Conservation (phyloP, 2,797 vertebrate species). For the Novumbra hubbsi region DNA sequence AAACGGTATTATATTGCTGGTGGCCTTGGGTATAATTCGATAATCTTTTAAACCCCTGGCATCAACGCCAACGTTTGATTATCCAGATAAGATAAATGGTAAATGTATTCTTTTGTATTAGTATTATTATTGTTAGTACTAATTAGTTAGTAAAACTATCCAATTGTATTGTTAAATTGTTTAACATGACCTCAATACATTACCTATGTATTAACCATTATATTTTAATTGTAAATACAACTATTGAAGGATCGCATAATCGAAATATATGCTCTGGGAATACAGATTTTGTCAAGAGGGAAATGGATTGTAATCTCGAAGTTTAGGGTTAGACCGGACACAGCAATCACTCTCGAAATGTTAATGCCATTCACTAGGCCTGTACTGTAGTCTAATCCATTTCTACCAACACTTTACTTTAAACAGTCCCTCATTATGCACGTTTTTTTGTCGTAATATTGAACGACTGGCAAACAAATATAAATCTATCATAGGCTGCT, state of each 20-base stretch:
- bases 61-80: not conserved
- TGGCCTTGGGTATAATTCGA: not conserved
- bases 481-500: not conserved
- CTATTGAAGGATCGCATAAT: not conserved
- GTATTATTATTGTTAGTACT: not conserved
- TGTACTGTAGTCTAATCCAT: not conserved
- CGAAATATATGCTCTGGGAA: slow-evolving; percentile 11
- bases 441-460: not conserved
- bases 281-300: not conserved
- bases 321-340: slow-evolving; percentile 18
- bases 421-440: not conserved
- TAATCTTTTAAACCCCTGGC: not conserved
- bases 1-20: slow-evolving; percentile 8
- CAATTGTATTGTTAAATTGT: not conserved
- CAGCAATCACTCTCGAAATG: slow-evolving; percentile 43
- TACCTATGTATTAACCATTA: not conserved
- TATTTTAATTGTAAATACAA: not conserved
- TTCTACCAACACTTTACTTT: not conserved
- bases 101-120: not conserved
- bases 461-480: not conserved
- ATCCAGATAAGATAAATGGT: not conserved
- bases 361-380: slow-evolving; percentile 37
- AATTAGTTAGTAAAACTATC: too few relatives aligned
- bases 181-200: not conserved
- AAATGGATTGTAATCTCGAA: slow-evolving; percentile 47